Percentiles rank a stretch among this genome's conserved stretches.
Evolutionary conservation across 2,888 invertebrate species (phyloP).

Genomic region (Pterostichus madidus): DNA sequence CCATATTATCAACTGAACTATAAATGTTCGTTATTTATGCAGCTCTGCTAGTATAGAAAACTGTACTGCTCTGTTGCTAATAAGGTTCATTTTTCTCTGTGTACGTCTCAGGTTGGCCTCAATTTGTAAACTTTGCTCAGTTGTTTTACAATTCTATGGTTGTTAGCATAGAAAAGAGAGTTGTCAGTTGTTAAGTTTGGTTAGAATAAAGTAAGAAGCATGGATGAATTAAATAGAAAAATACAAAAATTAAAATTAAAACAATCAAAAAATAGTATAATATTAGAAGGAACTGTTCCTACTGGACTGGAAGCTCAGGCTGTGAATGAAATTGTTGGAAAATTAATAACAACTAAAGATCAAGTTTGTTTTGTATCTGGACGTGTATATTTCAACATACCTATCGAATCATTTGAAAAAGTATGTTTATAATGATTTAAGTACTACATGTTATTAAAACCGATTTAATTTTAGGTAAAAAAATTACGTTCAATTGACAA

Average conservation of each 20-base stretch:
- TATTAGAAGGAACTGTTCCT: conserved; percentile 57
- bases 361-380: conserved; percentile 12
- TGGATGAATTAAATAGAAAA: conserved; percentile 23
- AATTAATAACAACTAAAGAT: background rate
- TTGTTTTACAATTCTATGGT: no score
- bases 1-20: no score
- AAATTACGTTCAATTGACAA: conserved; percentile 52
- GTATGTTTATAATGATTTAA: background rate
- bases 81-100: no score
- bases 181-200: background rate
- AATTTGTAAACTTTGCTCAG: no score
- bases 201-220: background rate
- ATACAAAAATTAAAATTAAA: background rate
- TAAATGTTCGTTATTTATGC: no score
- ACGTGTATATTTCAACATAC: conserved; percentile 34
- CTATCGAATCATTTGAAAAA: background rate
- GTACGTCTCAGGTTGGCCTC: no score
- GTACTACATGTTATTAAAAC: background rate
- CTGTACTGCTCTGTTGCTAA: no score
- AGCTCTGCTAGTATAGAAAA: no score
- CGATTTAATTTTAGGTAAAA: conserved; percentile 36
- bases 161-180: no score
- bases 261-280: background rate
- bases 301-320: conserved; percentile 54
- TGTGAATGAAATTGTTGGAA: conserved; percentile 28